Base-by-base conservation (phyloP, 2,888 invertebrate species). In the Palloptera scutellata region DNA sequence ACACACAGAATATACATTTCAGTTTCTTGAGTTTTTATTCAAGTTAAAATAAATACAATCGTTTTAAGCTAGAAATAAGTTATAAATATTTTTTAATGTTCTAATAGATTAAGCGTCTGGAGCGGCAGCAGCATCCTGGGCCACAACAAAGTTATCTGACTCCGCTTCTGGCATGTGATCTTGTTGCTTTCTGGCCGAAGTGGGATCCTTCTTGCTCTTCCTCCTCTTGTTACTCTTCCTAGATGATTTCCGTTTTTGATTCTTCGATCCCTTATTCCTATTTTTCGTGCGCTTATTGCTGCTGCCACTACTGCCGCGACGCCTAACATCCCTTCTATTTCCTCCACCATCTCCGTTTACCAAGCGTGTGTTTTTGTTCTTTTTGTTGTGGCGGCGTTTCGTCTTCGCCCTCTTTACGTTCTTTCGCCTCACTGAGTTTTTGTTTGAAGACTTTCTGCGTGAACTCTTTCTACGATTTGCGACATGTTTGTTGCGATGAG, bases 401-500 rank as follows among this genome's bases (percentile, higher is more conserved):
- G 19, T 4, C 17, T 40, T 19, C 9, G 12, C n/a, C 6, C 53
- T 61, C 54, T 60, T 61, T 6, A 11, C 30, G 13, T 64, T 58
- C 12, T 59, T 62, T 8, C 69, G 65, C 5, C 53, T 53, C 8
- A 61, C 15, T 0, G 54, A 20, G 43, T 67, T 70, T 5, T 52
- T 58, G 9, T 66, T 68, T 13, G 59, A 55, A 0, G 43, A 15
- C 9, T 68, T 61, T 19, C 65, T 61, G 1, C 61, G 61, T 0
- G 64, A 40, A 1, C 54, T 42, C 11, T 67, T 67, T 0, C 43
- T 67, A 8, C 69, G 70, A 19, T 70, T 74, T 52, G 69, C 65
- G 1, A 57, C 20, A n/a, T 72, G 68, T 4, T 70, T 69, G 11
- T 70, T 71, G 13, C 66, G 71, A 45, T 61, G 67, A 9, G 53